Conservation (phyloP, 23 tunicate genomes). For the Botrylloides violaceus region DNA sequence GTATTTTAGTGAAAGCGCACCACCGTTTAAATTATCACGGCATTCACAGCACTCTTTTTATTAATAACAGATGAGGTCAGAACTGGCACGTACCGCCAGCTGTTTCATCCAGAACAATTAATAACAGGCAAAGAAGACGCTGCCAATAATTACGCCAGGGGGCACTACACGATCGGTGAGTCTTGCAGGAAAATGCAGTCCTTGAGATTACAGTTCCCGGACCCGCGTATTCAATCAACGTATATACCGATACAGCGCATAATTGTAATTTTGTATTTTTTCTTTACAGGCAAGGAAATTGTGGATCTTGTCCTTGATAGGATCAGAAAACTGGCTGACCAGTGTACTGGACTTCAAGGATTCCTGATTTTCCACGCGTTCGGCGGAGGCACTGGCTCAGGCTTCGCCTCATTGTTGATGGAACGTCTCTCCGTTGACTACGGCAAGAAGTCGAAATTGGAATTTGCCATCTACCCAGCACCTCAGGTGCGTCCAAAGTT, state of each 20-base stretch:
- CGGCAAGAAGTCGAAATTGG: too few relatives aligned
- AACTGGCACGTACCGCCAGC: constrained; percentile 86
- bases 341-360: constrained; percentile 94
- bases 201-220: too few relatives aligned
- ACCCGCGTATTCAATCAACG: too few relatives aligned
- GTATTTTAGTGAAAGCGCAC: too few relatives aligned
- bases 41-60: too few relatives aligned
- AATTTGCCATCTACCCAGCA: too few relatives aligned
- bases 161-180: constrained; percentile 93
- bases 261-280: background rate
- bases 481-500: constrained; percentile 44
- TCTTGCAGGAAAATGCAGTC: too few relatives aligned
- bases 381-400: constrained; percentile 95
- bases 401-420: constrained; percentile 87
- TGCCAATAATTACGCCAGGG: constrained; percentile 92
- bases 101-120: constrained; percentile 95
- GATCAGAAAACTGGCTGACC: constrained; percentile 83
- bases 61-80: constrained; percentile 88
- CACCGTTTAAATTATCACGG: too few relatives aligned
- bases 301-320: constrained; percentile 84
- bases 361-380: constrained; percentile 91
- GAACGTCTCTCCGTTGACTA: constrained; percentile 94
- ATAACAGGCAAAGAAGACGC: constrained; percentile 97
- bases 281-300: constrained; percentile 63
- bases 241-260: too few relatives aligned